Base-by-base conservation (phyloP, 2,888 invertebrate species). In the Tenthredo livida region DNA sequence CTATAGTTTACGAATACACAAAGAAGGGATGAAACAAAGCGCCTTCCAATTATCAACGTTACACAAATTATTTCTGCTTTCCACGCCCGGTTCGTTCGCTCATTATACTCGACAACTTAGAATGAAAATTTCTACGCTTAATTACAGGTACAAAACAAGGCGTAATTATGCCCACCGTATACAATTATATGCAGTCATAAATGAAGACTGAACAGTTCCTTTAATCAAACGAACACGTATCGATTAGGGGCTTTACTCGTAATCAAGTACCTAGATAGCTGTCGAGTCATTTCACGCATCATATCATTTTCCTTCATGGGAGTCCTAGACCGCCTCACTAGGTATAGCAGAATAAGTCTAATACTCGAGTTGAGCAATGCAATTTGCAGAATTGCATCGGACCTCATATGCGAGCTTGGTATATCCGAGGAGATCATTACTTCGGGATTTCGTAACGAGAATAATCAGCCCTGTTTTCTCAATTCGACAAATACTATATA, bases 361-460 rank as follows among this genome's bases (percentile, higher is more conserved):
- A 50, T 17, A 54, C 54, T 29, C 54, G 47, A 21, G 72, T 77
- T 54, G 50, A 77, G 77, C 54, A 77, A 77, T 33, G 77, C 54
- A 77, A 77, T 54, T 73, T 73, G 54, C 77, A 54, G 77, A 77
- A 77, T 77, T 77, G 54, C 77, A 77, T 77, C 77, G 77, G 29
- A 77, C 37, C 33, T 47, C 54, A 54, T 47, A 40, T 43, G 21
- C 21, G 43, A 43, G 43, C 2, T 0, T 17, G 12, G 12, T 43
- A 43, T 73, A 43, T 29, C 29, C 1, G 40, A 17, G 15, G 73
- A 73, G 72, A 73, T 73, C 72, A 21, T 73, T 73, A 43, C 40
- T 21, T 12, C 43, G 43, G 21, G 61, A 25, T 73, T 73, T 73
- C 72, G 72, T 73, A 73, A 73, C n/a, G n/a, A n/a, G 50, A 77